These are phyloP conservation scores for Acanthurus leucopareius DNA, from an alignment of 2,797 vertebrate species.

Conservation along the genomic window DNA sequence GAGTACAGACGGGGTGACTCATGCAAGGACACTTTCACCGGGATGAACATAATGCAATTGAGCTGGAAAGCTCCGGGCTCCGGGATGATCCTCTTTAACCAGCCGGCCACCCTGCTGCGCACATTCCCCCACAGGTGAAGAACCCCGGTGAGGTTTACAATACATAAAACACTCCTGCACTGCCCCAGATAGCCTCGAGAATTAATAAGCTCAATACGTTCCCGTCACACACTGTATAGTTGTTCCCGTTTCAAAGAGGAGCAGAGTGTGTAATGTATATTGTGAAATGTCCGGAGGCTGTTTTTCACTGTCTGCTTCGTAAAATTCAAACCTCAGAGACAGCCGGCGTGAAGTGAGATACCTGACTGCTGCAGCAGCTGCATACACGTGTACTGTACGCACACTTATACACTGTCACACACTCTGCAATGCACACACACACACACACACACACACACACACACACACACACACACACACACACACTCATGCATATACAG, in stretches of 20 bases:
- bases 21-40: slow-evolving; percentile 38
- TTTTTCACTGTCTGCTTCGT: slow-evolving; percentile 53
- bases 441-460: background rate
- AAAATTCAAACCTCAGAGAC: slow-evolving; percentile 47
- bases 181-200: slow-evolving; percentile 43
- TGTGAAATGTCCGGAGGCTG: slow-evolving; percentile 39
- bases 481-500: too few species aligned
- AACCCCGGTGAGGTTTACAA: slow-evolving; percentile 18
- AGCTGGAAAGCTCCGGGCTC: slow-evolving; percentile 45
- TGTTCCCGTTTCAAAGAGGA: slow-evolving; percentile 60
- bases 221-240: slow-evolving; percentile 48
- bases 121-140: slow-evolving; percentile 12
- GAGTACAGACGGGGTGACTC: slow-evolving; percentile 18
- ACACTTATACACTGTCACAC: background rate
- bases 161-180: slow-evolving; percentile 48
- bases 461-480: background rate
- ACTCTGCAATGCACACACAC: background rate
- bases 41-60: slow-evolving; percentile 29
- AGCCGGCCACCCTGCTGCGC: slow-evolving; percentile 38
- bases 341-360: slow-evolving; percentile 16
- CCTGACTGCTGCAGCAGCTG: slow-evolving; percentile 36
- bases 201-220: slow-evolving; percentile 56
- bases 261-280: slow-evolving; percentile 47
- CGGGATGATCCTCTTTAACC: slow-evolving; percentile 35
- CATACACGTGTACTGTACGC: slow-evolving; percentile 2